phyloP scores from a whole-genome alignment of 2,888 invertebrate genomes.

The Amorpha juglandis region DNA sequence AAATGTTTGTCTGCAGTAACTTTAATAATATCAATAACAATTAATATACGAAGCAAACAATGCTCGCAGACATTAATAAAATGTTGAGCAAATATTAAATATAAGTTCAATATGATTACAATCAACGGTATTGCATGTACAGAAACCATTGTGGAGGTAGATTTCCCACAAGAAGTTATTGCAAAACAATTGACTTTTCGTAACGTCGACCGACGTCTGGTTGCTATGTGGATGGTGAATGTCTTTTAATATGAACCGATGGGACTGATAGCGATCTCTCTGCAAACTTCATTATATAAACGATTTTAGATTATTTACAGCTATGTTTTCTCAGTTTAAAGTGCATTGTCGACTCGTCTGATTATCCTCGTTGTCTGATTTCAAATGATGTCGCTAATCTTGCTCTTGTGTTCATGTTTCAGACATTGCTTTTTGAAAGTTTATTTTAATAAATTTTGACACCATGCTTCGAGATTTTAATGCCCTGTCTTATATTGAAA shows the following conservation, averaged over 20 bases:
- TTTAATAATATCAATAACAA: slow-evolving; percentile 21
- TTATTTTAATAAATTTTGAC: not conserved
- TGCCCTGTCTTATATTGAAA: not conserved
- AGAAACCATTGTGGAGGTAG: slow-evolving; percentile 38
- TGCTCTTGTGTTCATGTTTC: no score
- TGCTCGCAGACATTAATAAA: slow-evolving; percentile 10
- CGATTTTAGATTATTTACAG: slow-evolving; percentile 24
- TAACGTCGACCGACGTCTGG: slow-evolving; percentile 35
- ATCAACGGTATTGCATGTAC: slow-evolving; percentile 37
- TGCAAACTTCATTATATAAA: slow-evolving; percentile 26
- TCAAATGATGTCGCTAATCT: not conserved
- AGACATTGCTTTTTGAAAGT: not conserved
- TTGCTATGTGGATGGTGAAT: slow-evolving; percentile 39
- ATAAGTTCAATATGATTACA: slow-evolving; percentile 24
- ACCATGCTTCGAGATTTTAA: no score
- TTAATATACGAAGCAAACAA: slow-evolving; percentile 14
- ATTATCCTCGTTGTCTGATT: not conserved
- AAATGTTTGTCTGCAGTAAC: slow-evolving; percentile 10
- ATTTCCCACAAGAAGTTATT: slow-evolving; percentile 47
- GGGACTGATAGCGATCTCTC: slow-evolving; percentile 19
- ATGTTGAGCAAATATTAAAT: slow-evolving; percentile 21
- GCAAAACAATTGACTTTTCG: slow-evolving; percentile 45
- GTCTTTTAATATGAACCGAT: slow-evolving; percentile 27
- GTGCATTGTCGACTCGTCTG: not conserved
- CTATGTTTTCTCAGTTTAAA: not conserved